Evolutionary conservation across 2,888 invertebrate genomes (phyloP).

Genomic region (Drosophila algonquin): DNA sequence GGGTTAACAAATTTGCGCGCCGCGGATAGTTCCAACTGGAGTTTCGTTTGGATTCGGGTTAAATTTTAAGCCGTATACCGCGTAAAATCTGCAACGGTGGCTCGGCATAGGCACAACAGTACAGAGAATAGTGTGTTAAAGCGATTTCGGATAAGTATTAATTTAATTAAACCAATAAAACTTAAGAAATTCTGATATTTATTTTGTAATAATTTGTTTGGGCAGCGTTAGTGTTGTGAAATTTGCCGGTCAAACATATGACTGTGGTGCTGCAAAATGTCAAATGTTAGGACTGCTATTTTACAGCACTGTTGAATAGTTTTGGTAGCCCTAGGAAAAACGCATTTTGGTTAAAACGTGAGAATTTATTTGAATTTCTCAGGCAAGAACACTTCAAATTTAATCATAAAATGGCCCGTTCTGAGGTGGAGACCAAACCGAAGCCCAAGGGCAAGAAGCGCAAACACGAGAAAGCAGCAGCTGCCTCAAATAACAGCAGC

Average conservation of each 20-base stretch:
- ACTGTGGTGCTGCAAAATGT: background rate
- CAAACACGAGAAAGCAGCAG: constrained; percentile 20
- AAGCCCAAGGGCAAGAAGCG: constrained; percentile 62
- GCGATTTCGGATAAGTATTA: background rate
- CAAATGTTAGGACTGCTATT: too few species aligned
- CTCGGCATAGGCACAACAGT: background rate
- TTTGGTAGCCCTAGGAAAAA: background rate
- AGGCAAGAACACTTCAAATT: background rate
- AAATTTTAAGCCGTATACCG: background rate
- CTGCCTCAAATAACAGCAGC: constrained; percentile 24
- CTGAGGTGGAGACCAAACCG: constrained; percentile 62
- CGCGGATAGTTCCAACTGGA: background rate
- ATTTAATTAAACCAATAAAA: constrained; percentile 4
- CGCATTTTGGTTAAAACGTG: constrained; percentile 19
- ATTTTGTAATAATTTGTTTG: constrained; percentile 1
- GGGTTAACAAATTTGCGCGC: constrained; percentile 26
- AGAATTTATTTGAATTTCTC: constrained; percentile 10
- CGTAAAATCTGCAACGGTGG: background rate
- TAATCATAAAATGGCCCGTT: constrained; percentile 51
- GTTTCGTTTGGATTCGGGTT: background rate
- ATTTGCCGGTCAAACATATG: background rate
- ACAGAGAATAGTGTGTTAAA: background rate
- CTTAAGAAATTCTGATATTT: constrained; percentile 3
- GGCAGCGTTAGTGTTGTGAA: background rate
- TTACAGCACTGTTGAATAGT: too few species aligned